Evolutionary conservation across 2,113 vertebrate species (phyloP), one percentile per base, ranked within the genome.

Genomic region (Channa argus): DNA sequence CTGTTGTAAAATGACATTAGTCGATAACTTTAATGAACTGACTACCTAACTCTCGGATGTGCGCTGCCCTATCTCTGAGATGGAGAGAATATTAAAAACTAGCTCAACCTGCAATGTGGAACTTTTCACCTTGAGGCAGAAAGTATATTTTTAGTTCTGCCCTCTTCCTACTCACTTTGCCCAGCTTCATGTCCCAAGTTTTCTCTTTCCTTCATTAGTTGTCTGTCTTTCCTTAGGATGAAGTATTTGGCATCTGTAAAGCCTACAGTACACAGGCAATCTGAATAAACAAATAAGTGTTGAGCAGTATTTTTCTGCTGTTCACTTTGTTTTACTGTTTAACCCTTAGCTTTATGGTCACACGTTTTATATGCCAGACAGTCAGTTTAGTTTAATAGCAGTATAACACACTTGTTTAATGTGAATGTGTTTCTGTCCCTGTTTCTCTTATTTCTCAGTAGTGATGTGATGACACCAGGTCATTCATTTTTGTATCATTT

Each of bases 151-250:
- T 66, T 66, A 55, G 51, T 53, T 10, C 15, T 56, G 36, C 36
- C n/a, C 34, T 76, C 58, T 55, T 62, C 70, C 70, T 62, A 43
- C 74, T 63, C 63, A 45, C 46, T 12, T 74, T 24, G 38, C 9
- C 56, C 36, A 61, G 72, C 63, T 63, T 71, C 58, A 24, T 45
- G 70, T 33, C 10, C 64, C 34, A 65, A 53, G 58, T 68, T 15
- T 55, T 70, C 13, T 43, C 54, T 59, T n/a, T 14, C 65, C 34
- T 37, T 70, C 41, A 84, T 82, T 84, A 76, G 66, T 49, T 80
- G 70, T 74, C 54, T 63, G 13, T 6, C 14, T 71, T 62, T 71
- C 66, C 63, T 55, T 38, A 58, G 73, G 85, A 65, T 55, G 15
- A 55, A 55, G 14, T 47, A 54, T 38, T 0, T 1, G 44, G 24